phyloP scores from a whole-genome alignment of 2,888 invertebrate species.

The Coleophora deauratella region DNA sequence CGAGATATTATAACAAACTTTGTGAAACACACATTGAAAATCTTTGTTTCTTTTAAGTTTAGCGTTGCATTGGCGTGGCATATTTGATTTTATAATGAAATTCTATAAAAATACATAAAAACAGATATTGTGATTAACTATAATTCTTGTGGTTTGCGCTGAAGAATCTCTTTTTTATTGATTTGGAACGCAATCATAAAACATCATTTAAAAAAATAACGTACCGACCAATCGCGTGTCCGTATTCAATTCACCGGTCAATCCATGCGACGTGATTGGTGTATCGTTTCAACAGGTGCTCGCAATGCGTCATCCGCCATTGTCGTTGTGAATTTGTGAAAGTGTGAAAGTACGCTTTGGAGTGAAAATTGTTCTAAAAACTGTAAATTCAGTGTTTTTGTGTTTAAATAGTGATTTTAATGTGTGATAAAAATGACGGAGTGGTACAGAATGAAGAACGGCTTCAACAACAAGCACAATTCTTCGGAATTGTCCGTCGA shows the following conservation, averaged over 20 bases:
- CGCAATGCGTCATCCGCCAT: conserved; percentile 66
- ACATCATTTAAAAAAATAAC: conserved; percentile 33
- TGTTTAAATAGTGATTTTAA: conserved; percentile 41
- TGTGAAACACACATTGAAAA: no score
- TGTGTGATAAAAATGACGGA: conserved; percentile 56
- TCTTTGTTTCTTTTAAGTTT: no score
- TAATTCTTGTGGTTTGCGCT: no score
- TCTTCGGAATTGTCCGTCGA: conserved; percentile 74
- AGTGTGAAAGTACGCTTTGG: conserved; percentile 57
- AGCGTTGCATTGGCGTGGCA: no score
- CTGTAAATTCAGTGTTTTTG: conserved; percentile 36
- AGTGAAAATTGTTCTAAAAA: conserved; percentile 27
- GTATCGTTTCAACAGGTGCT: conserved; percentile 52
- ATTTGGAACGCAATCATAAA: conserved; percentile 27
- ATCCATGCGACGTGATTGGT: conserved; percentile 49
- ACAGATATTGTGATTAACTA: no score
- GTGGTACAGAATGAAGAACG: conserved; percentile 62
- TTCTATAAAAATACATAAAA: no score
- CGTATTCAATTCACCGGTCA: conserved; percentile 56
- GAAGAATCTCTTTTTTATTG: background rate
- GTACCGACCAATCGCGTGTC: conserved; percentile 40
- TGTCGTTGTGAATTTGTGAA: conserved; percentile 43
- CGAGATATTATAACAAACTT: no score
- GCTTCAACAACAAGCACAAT: conserved; percentile 47
- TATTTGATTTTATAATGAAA: no score